A percentile compares a stretch with the other conserved stretches of the same genome.
Conservation (phyloP, 2,797 vertebrate genomes). For the Epinephelus malabaricus region DNA sequence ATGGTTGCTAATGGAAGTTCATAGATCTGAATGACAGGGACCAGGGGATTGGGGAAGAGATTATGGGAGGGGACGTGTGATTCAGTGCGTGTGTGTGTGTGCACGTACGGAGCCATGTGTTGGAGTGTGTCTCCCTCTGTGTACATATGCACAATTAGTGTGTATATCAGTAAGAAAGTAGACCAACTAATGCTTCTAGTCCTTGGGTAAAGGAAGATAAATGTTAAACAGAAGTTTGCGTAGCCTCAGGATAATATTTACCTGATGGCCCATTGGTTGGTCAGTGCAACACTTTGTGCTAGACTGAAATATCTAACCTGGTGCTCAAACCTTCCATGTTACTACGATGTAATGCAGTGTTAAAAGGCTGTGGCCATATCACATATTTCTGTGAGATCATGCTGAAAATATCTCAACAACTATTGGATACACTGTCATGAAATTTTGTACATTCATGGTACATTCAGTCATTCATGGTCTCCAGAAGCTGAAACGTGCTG, state of each 20-base stretch:
- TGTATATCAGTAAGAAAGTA: constrained; percentile 31
- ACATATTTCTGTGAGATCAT: too few species aligned
- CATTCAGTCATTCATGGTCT: not conserved
- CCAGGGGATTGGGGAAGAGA: constrained; percentile 77
- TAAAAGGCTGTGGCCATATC: too few species aligned
- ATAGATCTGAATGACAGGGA: constrained; percentile 89
- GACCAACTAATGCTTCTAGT: constrained; percentile 38
- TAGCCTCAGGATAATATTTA: not conserved
- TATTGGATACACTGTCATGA: not conserved
- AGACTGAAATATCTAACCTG: not conserved
- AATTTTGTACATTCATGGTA: not conserved
- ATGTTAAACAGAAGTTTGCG: constrained; percentile 1
- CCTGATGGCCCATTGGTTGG: not conserved
- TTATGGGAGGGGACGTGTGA: constrained; percentile 64
- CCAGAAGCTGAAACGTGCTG: not conserved
- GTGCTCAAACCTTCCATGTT: too few species aligned
- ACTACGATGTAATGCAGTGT: too few species aligned
- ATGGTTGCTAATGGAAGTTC: constrained; percentile 90
- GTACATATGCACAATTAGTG: constrained; percentile 45
- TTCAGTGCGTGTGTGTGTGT: constrained; percentile 24
- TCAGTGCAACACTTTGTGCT: not conserved
- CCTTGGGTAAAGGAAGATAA: constrained; percentile 24
- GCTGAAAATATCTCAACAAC: not conserved
- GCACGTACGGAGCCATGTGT: not conserved
- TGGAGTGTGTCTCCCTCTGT: constrained; percentile 32